Percentiles rank a stretch among this genome's conserved stretches.
phyloP scores from a whole-genome alignment of 2,888 invertebrate genomes.

The Cloeon dipterum region DNA sequence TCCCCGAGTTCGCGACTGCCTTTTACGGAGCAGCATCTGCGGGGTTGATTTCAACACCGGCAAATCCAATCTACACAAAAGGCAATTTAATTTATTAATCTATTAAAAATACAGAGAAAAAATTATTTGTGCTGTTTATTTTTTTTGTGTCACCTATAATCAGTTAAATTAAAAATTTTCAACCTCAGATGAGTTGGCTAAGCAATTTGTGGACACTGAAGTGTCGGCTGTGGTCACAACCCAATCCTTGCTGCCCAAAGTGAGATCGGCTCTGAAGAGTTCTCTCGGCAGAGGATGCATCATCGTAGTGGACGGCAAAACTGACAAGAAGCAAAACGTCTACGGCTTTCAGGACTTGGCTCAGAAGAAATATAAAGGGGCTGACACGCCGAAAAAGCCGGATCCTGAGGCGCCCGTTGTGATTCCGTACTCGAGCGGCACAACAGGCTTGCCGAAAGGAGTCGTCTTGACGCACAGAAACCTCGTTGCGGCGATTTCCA shows the following conservation, averaged over 20 bases:
- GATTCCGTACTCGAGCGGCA: slow-evolving; percentile 41
- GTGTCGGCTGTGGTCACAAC: background rate
- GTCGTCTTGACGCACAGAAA: slow-evolving; percentile 51
- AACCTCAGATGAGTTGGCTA: too few species aligned
- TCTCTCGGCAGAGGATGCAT: background rate
- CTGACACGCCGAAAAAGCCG: too few species aligned
- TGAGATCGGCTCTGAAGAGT: background rate
- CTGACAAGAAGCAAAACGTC: too few species aligned
- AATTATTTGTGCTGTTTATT: too few species aligned
- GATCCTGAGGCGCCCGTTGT: slow-evolving; percentile 16
- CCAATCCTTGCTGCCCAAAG: background rate
- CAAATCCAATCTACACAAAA: slow-evolving; percentile 48
- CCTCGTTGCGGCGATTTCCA: slow-evolving; percentile 30
- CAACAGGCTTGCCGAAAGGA: slow-evolving; percentile 63
- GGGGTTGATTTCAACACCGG: slow-evolving; percentile 40
- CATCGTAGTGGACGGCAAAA: background rate
- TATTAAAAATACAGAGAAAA: too few species aligned
- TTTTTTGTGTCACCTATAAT: too few species aligned
- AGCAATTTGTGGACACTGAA: too few species aligned
- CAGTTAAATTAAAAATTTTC: too few species aligned
- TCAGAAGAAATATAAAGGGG: too few species aligned
- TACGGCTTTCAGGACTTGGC: too few species aligned
- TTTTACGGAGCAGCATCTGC: slow-evolving; percentile 42
- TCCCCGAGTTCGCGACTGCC: slow-evolving; percentile 49
- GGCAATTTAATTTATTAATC: too few species aligned